Evolutionary conservation across 2,113 vertebrate genomes (phyloP).

Genomic region (Malurus alboscapulatus): DNA sequence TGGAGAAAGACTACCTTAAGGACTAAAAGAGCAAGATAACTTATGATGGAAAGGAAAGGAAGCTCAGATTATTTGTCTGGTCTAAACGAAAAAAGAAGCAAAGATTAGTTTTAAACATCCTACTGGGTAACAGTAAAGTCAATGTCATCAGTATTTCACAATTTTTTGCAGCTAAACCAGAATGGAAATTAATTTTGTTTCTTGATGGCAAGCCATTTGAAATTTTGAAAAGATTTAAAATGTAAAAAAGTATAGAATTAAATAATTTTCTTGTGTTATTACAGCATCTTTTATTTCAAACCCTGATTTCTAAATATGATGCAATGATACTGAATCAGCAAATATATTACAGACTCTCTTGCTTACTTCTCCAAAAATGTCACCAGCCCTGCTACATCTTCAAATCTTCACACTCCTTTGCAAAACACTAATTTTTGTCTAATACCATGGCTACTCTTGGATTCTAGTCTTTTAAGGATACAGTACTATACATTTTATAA

Average conservation of each 20-base stretch:
- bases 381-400: background rate
- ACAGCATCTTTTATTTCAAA: background rate
- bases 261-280: background rate
- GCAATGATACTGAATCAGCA: background rate
- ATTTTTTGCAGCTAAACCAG: background rate
- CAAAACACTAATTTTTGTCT: background rate
- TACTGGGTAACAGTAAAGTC: background rate
- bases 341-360: background rate
- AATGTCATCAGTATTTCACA: background rate
- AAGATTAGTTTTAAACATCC: background rate
- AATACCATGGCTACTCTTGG: background rate
- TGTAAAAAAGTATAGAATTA: background rate
- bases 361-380: background rate
- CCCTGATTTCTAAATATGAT: background rate
- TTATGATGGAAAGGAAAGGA: background rate
- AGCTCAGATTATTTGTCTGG: background rate
- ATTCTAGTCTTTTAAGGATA: background rate
- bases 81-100: background rate
- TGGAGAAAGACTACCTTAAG: background rate
- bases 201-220: background rate
- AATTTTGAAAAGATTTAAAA: background rate
- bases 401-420: background rate
- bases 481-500: background rate
- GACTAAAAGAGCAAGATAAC: background rate
- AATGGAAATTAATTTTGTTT: background rate